Evolutionary conservation across 1,140 invertebrate species (phyloP), one percentile per base, ranked within the genome.

Genomic region (Muscidifurax raptorellus): DNA sequence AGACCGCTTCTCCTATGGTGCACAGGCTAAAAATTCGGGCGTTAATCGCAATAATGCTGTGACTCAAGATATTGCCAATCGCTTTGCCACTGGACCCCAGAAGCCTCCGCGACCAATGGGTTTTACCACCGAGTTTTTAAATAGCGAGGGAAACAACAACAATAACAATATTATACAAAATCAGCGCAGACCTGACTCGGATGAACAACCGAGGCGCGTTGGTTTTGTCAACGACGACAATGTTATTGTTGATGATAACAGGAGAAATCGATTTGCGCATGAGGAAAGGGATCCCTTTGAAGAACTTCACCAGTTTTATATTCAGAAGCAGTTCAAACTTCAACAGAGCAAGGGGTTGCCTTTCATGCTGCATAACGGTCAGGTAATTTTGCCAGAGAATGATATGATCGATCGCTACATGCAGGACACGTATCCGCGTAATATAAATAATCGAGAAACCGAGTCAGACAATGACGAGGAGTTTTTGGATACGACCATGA

Each of bases 401-500:
- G 88, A 92, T 30, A 88, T 92, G 86, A 90, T 92, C 64, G 88
- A 91, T 3, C 88, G 87, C 40, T 92, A 92, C 75, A 83, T 89
- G 4, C 86, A 86, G 13, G 90, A 91, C 9, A 77, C 88, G 28
- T 86, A 72, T n/a, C 30, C 77, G 77, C 72, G 74, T 30, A 88
- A 80, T 79, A 78, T 32, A 77, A 87, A 85, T 72, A 87, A 86
- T 13, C 86, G 87, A 27, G 88, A 88, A 6, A 87, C 87, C 0
- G 92, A 92, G 40, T 92, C 91, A 0, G 92, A 93, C 18, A 90
- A 92, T 44, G 92, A 93, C 66, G 92, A 93, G 5, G 92, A 92
- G 84, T 93, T 91, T 88, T 89, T 93, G 77, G 93, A 93, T 47
- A 93, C 93, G 40, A 93, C 92, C 52, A 84, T 88, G 2, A 93